Percentiles rank a stretch among this genome's conserved stretches.
phyloP scores from a whole-genome alignment of 2,888 invertebrate genomes.

The Xylocampa areola region DNA sequence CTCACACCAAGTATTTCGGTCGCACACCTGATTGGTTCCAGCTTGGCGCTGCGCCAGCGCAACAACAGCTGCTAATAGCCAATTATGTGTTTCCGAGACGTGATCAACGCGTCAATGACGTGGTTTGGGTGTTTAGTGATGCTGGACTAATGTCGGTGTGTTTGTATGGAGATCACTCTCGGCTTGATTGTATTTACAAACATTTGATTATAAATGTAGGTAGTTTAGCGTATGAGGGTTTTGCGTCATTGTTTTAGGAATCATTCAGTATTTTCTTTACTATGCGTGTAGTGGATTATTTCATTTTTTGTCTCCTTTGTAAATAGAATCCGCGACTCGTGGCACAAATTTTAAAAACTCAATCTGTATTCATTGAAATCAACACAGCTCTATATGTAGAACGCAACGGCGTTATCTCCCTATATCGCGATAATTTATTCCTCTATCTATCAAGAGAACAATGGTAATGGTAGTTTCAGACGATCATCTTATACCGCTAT shows the following conservation, averaged over 20 bases:
- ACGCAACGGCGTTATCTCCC: background rate
- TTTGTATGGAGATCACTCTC: background rate
- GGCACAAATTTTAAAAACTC: no score
- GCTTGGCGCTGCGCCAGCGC: conserved; percentile 49
- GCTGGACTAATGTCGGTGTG: background rate
- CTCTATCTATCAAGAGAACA: conserved; percentile 40
- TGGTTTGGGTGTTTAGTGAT: conserved; percentile 11
- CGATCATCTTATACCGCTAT: conserved; percentile 38
- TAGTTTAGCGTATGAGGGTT: no score
- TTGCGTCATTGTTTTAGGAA: no score
- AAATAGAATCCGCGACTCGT: no score
- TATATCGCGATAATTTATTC: background rate
- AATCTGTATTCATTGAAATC: no score
- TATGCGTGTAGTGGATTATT: no score
- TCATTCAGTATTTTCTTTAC: no score
- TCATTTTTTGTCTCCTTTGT: no score
- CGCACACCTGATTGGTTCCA: conserved; percentile 49
- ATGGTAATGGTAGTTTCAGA: conserved; percentile 44
- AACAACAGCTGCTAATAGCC: conserved; percentile 65
- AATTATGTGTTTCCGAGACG: conserved; percentile 61
- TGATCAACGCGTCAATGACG: conserved; percentile 56
- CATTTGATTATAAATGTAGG: no score
- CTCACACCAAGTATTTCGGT: conserved; percentile 51
- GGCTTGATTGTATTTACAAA: no score
- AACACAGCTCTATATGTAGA: no score